Conservation (phyloP, 2,797 vertebrate species). For the Chelmon rostratus region DNA sequence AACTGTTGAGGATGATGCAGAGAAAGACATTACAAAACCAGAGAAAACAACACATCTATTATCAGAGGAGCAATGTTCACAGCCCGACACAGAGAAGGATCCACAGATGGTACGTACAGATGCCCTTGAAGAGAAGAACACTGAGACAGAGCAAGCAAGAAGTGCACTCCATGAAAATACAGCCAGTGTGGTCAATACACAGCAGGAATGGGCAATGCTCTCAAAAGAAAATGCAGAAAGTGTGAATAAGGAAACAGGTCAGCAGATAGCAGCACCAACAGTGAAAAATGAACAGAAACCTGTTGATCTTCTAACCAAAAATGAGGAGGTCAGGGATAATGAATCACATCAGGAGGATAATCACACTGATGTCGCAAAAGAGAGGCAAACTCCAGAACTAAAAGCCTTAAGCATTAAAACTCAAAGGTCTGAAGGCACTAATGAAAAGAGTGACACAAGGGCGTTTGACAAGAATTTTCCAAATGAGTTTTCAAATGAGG, state of each 20-base stretch:
- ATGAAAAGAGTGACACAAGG: slow-evolving; percentile 11
- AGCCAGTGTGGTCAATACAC: slow-evolving; percentile 5
- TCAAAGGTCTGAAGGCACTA: background rate
- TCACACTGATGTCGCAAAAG: background rate
- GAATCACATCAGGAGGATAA: slow-evolving; percentile 17
- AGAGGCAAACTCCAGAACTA: slow-evolving; percentile 5
- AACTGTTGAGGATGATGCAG: slow-evolving; percentile 17
- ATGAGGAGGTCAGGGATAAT: background rate
- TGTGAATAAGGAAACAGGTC: background rate
- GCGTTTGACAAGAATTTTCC: background rate
- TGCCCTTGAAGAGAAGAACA: slow-evolving; percentile 29
- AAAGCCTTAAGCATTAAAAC: background rate
- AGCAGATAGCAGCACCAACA: slow-evolving; percentile 12
- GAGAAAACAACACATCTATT: slow-evolving; percentile 39
- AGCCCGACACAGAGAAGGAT: slow-evolving; percentile 36
- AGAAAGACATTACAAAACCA: slow-evolving; percentile 26
- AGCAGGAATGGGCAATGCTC: slow-evolving; percentile 12
- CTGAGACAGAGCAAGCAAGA: slow-evolving; percentile 12
- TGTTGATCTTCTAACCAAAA: slow-evolving; percentile 24
- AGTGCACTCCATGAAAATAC: slow-evolving; percentile 18
- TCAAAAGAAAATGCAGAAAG: slow-evolving; percentile 37
- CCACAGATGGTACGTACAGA: slow-evolving; percentile 6
- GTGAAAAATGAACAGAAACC: slow-evolving; percentile 24
- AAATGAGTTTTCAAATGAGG: background rate
- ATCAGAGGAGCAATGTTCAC: slow-evolving; percentile 33